A percentile compares a stretch with the other conserved stretches of the same genome.
Evolutionary conservation across 2,888 invertebrate species (phyloP).

Genomic region (Chymomyza procnemis): DNA sequence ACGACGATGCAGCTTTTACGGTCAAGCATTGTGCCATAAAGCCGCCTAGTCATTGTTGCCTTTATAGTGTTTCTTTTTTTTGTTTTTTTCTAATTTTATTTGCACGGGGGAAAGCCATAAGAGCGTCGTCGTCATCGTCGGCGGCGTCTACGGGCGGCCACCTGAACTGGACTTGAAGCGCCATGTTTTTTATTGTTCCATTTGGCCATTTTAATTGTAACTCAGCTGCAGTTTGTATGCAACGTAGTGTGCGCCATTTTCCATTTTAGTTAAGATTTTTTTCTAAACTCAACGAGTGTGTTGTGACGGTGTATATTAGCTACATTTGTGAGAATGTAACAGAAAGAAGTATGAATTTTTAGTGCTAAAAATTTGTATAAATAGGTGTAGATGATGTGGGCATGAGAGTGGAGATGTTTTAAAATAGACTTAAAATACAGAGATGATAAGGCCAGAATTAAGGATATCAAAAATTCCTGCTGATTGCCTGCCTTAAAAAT

Average conservation of each 20-base stretch:
- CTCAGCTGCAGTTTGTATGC: conserved; percentile 66
- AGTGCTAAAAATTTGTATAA: no score
- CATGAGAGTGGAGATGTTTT: no score
- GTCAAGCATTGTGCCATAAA: conserved; percentile 31
- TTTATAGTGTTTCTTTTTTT: no score
- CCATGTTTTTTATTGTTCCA: conserved; percentile 12
- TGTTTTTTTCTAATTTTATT: conserved; percentile 59
- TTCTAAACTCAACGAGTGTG: no score
- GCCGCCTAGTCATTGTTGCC: conserved; percentile 10
- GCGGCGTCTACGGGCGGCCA: conserved; percentile 15
- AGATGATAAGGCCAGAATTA: no score
- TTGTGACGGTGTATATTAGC: no score
- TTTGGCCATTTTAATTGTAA: conserved; percentile 62
- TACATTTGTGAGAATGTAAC: no score
- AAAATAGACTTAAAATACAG: no score
- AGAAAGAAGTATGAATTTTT: no score
- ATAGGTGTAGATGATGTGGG: no score
- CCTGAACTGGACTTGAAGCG: conserved; percentile 29
- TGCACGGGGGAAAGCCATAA: conserved; percentile 28
- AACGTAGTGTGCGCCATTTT: conserved; percentile 5
- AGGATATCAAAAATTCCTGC: no score
- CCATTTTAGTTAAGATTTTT: not conserved
- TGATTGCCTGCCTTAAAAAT: no score
- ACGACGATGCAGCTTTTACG: conserved; percentile 27
- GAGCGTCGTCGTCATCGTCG: not conserved